Evolutionary conservation across 23 tunicate genomes (phyloP), one percentile per base, ranked within the genome.

Genomic region (Halocynthia roretzi): DNA sequence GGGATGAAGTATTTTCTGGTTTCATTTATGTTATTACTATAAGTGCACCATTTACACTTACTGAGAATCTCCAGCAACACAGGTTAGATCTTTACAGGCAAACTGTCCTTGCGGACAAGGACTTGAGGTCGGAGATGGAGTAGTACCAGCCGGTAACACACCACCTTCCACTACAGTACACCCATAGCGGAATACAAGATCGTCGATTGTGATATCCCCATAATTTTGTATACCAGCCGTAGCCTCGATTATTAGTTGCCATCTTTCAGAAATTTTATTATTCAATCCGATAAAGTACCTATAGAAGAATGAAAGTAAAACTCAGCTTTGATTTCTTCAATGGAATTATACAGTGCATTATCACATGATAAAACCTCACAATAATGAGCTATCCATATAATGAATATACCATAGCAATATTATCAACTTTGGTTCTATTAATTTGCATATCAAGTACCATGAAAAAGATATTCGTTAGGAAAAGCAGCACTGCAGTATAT

Each of bases 131-230:
- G 98, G 84, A 6, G 86, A 71, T 8, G 87, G 98, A 6, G 98
- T 92, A 53, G 98, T 83, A 21, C 98, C 98, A 7, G 72, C 57
- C 44, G 98, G 98, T 6, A 92, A 76, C 8, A 51, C 67, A 61
- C 77, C 87, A 57, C 82, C 85, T n/a, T 48, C 79, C 15, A 86
- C 65, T n/a, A 82, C 70, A 51, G 60, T 56, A 51, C 87, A 83
- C n/a, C 80, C 81, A 63, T 79, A 84, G 50, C 84, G 87, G 82
- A 92, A 92, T 51, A 82, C 98, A 14, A 92, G 64, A 65, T 92
- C 98, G 58, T 92, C 98, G 20, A 92, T 56, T 6, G 92, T 81
- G 50, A 92, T 86, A 64, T 92, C 98, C 7, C 98, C 98, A 19
- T 50, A 52, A 9, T 78, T 82, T 58, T 85, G 89, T 10, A 87